A percentile compares a stretch with the other conserved stretches of the same genome.
Evolutionary conservation across 2,113 vertebrate species (phyloP).

Genomic region (Plectropomus leopardus): DNA sequence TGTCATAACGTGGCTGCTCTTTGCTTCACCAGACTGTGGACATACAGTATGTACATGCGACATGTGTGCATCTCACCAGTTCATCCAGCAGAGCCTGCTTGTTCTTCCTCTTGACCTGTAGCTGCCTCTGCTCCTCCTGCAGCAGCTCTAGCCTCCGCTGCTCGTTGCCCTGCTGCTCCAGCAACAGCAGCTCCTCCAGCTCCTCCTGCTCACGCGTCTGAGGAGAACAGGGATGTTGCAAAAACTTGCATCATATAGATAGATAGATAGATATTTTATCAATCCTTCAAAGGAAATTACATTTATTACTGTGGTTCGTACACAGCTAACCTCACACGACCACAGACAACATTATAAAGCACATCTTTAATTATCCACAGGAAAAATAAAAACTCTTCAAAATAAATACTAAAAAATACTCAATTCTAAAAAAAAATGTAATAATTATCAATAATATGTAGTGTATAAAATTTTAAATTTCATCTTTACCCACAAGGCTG

Average conservation of each 20-base stretch:
- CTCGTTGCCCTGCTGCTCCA: conserved; percentile 91
- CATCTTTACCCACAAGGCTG: neutral
- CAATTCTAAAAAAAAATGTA: too few species aligned
- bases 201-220: conserved; percentile 97
- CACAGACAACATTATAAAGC: too few species aligned
- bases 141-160: conserved; percentile 89
- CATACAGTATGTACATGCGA: conserved; percentile 5
- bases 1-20: conserved; percentile 22
- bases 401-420: too few species aligned
- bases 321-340: too few species aligned
- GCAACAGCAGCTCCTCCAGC: conserved; percentile 93
- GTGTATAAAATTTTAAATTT: too few species aligned
- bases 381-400: too few species aligned
- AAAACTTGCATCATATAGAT: neutral
- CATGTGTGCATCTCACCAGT: conserved; percentile 86
- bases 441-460: too few species aligned
- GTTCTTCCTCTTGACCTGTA: conserved; percentile 94
- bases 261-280: too few species aligned
- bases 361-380: too few species aligned
- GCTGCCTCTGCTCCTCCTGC: conserved; percentile 94
- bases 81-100: conserved; percentile 97
- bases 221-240: conserved; percentile 3
- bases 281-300: too few species aligned
- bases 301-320: too few species aligned
- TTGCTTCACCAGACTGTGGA: conserved; percentile 13